These are phyloP conservation scores for Procapra przewalskii DNA, from an alignment of 2,113 vertebrate genomes.

Conservation along the genomic window DNA sequence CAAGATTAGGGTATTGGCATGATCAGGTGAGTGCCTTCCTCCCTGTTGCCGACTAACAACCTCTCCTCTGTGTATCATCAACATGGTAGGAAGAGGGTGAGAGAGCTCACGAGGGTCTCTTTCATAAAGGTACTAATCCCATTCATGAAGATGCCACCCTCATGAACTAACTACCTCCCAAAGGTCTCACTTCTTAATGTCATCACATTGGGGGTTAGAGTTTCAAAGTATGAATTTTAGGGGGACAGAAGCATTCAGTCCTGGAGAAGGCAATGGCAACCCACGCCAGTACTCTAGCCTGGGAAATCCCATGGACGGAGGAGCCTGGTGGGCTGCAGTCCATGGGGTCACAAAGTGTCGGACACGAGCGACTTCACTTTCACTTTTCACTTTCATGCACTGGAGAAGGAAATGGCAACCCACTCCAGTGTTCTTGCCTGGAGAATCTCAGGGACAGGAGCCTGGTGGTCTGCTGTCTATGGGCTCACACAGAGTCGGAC, in stretches of 20 bases:
- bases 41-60: neutral
- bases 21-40: neutral
- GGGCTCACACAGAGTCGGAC: neutral
- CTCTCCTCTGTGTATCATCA: rapidly evolving
- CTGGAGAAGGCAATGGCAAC: neutral
- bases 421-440: neutral
- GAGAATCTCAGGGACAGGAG: neutral
- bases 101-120: neutral
- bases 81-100: neutral
- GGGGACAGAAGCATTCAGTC: neutral
- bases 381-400: neutral
- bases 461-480: neutral
- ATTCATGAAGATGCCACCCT: neutral
- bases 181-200: neutral
- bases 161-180: neutral
- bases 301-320: rapidly evolving
- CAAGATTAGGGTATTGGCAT: neutral
- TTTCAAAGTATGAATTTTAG: neutral
- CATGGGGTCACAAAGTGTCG: rapidly evolving
- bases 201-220: neutral
- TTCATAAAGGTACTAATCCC: neutral
- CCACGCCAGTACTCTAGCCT: neutral
- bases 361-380: neutral
- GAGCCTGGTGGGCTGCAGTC: neutral
- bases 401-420: neutral